Conservation (phyloP, 2,797 vertebrate genomes). For the Mus minutoides region DNA sequence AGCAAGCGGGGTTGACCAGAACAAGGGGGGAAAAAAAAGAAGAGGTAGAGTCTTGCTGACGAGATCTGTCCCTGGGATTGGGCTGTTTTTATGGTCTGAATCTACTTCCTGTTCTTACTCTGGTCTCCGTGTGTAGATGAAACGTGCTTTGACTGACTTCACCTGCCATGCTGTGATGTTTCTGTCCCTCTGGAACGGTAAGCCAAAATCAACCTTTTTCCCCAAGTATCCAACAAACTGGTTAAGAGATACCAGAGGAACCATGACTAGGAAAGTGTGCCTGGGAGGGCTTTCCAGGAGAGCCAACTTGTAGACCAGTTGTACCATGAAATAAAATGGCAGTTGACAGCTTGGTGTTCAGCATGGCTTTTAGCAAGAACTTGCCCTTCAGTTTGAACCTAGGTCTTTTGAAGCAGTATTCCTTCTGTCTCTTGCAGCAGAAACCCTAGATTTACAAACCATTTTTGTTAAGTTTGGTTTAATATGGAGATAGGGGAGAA, state of each 20-base stretch:
- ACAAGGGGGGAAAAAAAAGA: no score
- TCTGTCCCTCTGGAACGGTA: background rate
- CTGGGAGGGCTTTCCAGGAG: background rate
- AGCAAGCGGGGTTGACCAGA: no score
- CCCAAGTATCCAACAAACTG: background rate
- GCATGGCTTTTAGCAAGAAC: background rate
- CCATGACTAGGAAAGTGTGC: background rate
- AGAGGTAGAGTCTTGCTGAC: background rate
- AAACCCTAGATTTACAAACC: background rate
- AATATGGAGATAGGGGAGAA: background rate
- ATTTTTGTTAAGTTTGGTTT: background rate
- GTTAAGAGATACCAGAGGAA: background rate
- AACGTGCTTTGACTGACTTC: background rate
- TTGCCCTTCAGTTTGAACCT: background rate
- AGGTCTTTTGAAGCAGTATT: background rate
- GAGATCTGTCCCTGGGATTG: background rate
- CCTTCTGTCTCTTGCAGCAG: background rate
- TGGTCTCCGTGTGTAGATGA: background rate
- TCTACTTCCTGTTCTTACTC: background rate
- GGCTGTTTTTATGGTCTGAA: background rate
- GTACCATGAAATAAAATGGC: background rate
- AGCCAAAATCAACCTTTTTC: background rate
- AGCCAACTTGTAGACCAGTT: background rate
- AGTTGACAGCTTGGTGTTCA: background rate
- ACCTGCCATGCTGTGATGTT: background rate